Conservation (phyloP, 2,113 vertebrate species). For the Gracilinanus agilis region DNA sequence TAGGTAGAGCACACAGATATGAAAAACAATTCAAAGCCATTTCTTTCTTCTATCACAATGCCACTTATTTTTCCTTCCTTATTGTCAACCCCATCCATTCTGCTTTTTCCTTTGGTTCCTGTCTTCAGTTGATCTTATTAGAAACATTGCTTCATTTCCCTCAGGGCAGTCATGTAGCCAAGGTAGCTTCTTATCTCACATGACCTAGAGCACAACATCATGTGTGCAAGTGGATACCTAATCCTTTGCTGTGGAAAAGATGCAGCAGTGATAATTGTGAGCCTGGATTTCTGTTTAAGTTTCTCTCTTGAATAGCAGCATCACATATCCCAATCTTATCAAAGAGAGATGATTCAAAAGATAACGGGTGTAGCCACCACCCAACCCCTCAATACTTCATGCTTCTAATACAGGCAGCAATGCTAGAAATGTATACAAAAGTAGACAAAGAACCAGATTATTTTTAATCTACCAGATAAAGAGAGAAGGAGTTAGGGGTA, state of each 20-base stretch:
- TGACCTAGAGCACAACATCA: conserved; percentile 40
- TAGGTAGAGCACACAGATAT: not conserved
- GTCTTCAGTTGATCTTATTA: not conserved
- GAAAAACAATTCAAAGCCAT: conserved; percentile 17
- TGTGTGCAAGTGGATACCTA: not conserved
- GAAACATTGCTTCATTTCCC: conserved; percentile 46
- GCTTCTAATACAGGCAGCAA: not conserved
- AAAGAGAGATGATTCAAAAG: conserved; percentile 33
- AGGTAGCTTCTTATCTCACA: conserved; percentile 42
- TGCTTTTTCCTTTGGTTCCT: conserved; percentile 3
- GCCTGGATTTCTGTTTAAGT: conserved; percentile 66
- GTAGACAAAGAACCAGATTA: not conserved
- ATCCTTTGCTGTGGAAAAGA: conserved; percentile 16
- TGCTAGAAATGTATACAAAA: conserved; percentile 17
- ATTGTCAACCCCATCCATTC: conserved; percentile 27
- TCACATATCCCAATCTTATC: conserved; percentile 29
- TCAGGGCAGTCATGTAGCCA: not conserved
- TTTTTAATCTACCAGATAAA: not conserved
- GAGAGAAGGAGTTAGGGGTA: not conserved
- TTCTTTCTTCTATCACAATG: not conserved
- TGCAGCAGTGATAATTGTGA: conserved; percentile 58
- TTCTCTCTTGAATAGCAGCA: conserved; percentile 68
- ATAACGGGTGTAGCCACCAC: not conserved
- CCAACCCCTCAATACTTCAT: conserved; percentile 4
- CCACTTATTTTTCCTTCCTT: conserved; percentile 2